Conservation (phyloP, 2,888 invertebrate species). For the Drosophila nr. fundita region DNA sequence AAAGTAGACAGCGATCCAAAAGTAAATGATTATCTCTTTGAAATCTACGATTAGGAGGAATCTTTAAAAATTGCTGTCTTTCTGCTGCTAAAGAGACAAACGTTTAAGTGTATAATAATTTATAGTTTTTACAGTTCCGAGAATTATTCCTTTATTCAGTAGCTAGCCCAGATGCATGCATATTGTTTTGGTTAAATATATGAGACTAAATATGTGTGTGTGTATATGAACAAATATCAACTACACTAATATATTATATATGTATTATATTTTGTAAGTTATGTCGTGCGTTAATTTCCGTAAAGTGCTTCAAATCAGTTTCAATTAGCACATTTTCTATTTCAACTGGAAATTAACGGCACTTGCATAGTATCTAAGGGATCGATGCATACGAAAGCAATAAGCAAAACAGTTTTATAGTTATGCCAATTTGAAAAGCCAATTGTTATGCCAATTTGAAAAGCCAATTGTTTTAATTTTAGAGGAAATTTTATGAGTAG, state of each 20-base stretch:
- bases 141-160: neutral
- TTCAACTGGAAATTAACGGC: constrained; percentile 48
- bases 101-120: neutral
- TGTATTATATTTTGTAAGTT: neutral
- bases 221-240: constrained; percentile 14
- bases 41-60: constrained; percentile 21
- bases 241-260: constrained; percentile 23
- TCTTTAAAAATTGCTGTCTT: constrained; percentile 16
- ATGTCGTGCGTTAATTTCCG: constrained; percentile 48
- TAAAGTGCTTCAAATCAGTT: constrained; percentile 19
- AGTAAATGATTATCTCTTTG: constrained; percentile 36
- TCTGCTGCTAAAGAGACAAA: neutral
- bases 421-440: constrained; percentile 27
- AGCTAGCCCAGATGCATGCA: constrained; percentile 44
- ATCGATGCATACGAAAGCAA: constrained; percentile 37
- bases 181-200: neutral
- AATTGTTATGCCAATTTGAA: constrained; percentile 40
- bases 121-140: neutral
- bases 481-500: neutral
- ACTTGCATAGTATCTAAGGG: constrained; percentile 31
- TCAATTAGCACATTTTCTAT: neutral
- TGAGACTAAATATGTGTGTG: constrained; percentile 5
- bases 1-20: constrained; percentile 46
- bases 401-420: constrained; percentile 28
- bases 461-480: constrained; percentile 29